These are phyloP conservation scores for Cristatella mucedo DNA, from an alignment of 2,888 invertebrate species.

Conservation along the genomic window DNA sequence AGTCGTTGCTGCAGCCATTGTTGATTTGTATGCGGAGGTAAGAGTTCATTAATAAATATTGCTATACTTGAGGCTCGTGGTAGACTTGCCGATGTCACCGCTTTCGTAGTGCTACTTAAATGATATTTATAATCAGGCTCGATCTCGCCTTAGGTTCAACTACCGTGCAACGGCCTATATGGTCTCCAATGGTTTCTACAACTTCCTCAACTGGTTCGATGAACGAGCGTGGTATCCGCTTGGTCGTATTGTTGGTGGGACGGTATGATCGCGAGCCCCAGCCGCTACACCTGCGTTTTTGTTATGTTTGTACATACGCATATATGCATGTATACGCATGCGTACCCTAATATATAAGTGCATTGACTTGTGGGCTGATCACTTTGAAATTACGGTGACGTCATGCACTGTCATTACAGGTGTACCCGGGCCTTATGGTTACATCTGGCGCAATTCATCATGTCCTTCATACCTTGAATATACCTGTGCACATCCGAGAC, in stretches of 20 bases:
- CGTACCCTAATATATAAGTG: not conserved
- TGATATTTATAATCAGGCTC: no score
- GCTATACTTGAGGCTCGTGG: no score
- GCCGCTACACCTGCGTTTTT: no score
- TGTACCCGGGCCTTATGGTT: conserved; percentile 96
- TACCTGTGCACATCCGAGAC: conserved; percentile 93
- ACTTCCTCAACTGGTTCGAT: conserved; percentile 99
- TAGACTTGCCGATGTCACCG: no score
- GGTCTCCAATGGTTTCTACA: conserved; percentile 98
- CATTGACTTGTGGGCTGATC: conserved; percentile 7
- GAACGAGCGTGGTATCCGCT: conserved; percentile 98
- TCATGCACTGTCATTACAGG: no score
- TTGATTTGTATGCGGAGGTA: no score
- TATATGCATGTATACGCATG: not conserved
- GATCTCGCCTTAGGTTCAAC: conserved; percentile 72
- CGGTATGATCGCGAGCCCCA: no score
- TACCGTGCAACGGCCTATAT: conserved; percentile 96
- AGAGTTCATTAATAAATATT: no score
- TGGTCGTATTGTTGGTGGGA: conserved; percentile 95
- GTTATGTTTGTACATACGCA: no score
- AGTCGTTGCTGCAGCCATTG: no score
- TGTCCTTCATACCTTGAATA: conserved; percentile 70
- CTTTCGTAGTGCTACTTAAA: no score
- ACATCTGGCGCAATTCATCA: conserved; percentile 94
- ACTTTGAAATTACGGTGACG: not conserved